phyloP scores from a whole-genome alignment of 2,888 invertebrate genomes.

The Lasioglossum zephyrum region DNA sequence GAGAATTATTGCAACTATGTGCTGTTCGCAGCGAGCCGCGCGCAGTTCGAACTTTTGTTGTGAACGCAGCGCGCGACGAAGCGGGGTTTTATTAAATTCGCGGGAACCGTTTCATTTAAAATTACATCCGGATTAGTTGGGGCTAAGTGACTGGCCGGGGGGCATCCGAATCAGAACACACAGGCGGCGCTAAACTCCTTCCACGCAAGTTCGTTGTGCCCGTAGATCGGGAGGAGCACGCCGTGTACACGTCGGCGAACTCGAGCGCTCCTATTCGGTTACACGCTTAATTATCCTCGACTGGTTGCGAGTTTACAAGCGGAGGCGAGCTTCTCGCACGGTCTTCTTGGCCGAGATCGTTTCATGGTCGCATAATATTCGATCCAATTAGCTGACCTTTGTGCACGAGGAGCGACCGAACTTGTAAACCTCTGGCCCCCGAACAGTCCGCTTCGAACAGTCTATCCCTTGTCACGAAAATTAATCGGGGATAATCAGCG shows the following conservation, averaged over 20 bases:
- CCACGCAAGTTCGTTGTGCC: constrained; percentile 3
- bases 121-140: constrained; percentile 62
- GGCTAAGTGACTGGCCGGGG: constrained; percentile 48
- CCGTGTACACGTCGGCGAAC: constrained; percentile 24
- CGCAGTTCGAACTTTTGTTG: constrained; percentile 72
- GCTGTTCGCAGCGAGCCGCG: constrained; percentile 7
- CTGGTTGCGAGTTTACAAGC: constrained; percentile 12
- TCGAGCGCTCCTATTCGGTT: constrained; percentile 26
- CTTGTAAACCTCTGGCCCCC: neutral
- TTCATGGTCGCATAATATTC: neutral
- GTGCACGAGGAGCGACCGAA: neutral
- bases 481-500: neutral
- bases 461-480: too few species aligned
- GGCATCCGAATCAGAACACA: constrained; percentile 44
- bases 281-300: constrained; percentile 46
- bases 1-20: constrained; percentile 57
- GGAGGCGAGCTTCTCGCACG: neutral
- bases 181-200: neutral
- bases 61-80: constrained; percentile 60
- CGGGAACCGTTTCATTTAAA: constrained; percentile 66
- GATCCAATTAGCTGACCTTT: neutral
- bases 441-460: neutral
- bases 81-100: constrained; percentile 73
- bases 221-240: constrained; percentile 25
- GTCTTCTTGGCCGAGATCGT: neutral